phyloP scores from a whole-genome alignment of 2,797 vertebrate species.

The Tympanoctomys barrerae region DNA sequence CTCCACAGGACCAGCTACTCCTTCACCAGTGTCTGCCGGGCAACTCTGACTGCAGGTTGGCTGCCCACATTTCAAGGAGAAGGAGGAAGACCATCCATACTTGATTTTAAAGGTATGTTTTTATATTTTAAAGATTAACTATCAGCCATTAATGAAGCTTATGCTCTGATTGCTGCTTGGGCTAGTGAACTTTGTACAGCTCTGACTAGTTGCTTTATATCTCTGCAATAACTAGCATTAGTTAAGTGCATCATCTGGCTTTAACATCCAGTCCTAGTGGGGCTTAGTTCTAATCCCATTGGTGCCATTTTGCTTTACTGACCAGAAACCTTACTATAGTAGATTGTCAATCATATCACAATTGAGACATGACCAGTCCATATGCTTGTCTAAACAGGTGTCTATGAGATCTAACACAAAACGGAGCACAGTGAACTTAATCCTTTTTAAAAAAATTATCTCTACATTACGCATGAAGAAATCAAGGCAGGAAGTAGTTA shows the following conservation, averaged over 20 bases:
- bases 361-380: not conserved
- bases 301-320: not conserved
- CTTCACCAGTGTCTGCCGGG: not conserved
- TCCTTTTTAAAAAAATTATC: not conserved
- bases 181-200: not conserved
- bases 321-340: not conserved
- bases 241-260: not conserved
- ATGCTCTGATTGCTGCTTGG: not conserved
- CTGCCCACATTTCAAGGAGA: not conserved
- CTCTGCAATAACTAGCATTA: not conserved
- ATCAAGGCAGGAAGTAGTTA: not conserved
- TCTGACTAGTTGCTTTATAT: not conserved
- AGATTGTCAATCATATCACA: not conserved
- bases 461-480: not conserved
- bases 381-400: not conserved
- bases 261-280: not conserved
- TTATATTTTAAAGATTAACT: constrained; percentile 13
- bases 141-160: not conserved
- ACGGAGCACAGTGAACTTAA: not conserved
- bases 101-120: not conserved
- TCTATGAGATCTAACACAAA: not conserved
- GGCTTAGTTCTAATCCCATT: not conserved
- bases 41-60: not conserved
- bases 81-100: not conserved
- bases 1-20: not conserved